Evolutionary conservation across 2,113 vertebrate genomes (phyloP), one percentile per base, ranked within the genome.

Genomic region (Strix aluco): DNA sequence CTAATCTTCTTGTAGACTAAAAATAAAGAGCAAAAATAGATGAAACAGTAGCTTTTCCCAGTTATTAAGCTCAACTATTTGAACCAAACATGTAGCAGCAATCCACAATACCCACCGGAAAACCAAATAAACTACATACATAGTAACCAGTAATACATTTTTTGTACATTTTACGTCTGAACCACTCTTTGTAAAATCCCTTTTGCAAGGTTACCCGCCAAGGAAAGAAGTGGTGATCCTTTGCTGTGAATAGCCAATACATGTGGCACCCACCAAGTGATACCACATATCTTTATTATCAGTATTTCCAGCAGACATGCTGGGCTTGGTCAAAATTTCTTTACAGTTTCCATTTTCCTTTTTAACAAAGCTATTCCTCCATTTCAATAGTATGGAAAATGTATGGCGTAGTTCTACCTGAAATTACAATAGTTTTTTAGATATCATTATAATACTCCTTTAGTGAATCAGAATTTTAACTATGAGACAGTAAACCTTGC

Each of bases 1-100:
- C 55, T 83, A 97, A 94, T 90, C 21, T 90, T 71, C 88, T 73
- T 88, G 70, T n/a, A 96, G 54, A 94, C 88, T 95, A 67, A 97
- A 97, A 97, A 79, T 30, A 92, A 81, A 88, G 36, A 59, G 54
- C 42, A 96, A 81, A 85, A 89, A 69, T 7, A 89, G 73, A 85
- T n/a, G 29, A 66, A 95, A 96, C 44, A 70, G 58, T 81, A 88
- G 63, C 46, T 94, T 96, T 94, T 83, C 69, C 66, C 62, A 49
- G 71, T 86, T 75, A 94, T 36, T 73, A 66, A 79, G 19, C 20
- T 93, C 42, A 96, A 89, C 42, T 89, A 75, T 74, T 83, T 44
- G 22, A 79, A 94, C 36, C 62, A 93, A 94, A 88, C n/a, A 40
- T 23, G 38, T 49, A 51, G 65, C 25, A 92, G 47, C 72, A 86